Evolutionary conservation across 2,888 invertebrate species (phyloP), one percentile per base, ranked within the genome.

Genomic region (Nemoura dubitans): DNA sequence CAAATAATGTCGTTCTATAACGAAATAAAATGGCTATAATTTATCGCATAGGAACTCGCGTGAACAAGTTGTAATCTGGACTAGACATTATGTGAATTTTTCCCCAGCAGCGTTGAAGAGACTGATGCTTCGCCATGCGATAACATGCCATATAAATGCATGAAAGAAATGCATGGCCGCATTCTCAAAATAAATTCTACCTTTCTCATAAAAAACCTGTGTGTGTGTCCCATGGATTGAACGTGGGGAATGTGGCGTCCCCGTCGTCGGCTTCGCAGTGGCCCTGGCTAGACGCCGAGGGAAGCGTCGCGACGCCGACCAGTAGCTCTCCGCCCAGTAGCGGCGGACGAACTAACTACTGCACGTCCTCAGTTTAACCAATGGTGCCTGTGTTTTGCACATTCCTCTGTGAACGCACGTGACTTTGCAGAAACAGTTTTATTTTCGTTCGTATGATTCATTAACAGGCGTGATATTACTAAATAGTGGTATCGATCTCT

Each of bases 81-180:
- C 59, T 21, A 59, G 59, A 59, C 59, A 59, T 59, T 59, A 59
- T 21, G 59, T 59, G 59, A 21, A 59, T 59, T 59, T 14, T 59
- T 59, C 14, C 59, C 59, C 59, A 59, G 59, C 59, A 59, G 21
- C 59, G 59, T 1, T 59, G 59, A 2, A 59, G 21, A 59, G 21
- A 59, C 6, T 59, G 59, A 59, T 59, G 59, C 59, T 59, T 7
- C 21, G 36, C 21, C 59, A 59, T 21, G 21, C 59, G 59, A 59
- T 59, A 59, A 59, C 59, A 59, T 21, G 59, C 59, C 59, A 59
- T 59, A 59, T 59, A 59, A 59, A 59, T 59, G 59, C 59, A 59
- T 59, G 59, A 59, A 59, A 59, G 59, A 59, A 59, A 59, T 59
- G 59, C 59, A 59, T 59, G 59, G 59, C 59, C 59, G 59, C 59